Evolutionary conservation across 2,113 vertebrate genomes (phyloP).

Genomic region (Nansenia antarctica): DNA sequence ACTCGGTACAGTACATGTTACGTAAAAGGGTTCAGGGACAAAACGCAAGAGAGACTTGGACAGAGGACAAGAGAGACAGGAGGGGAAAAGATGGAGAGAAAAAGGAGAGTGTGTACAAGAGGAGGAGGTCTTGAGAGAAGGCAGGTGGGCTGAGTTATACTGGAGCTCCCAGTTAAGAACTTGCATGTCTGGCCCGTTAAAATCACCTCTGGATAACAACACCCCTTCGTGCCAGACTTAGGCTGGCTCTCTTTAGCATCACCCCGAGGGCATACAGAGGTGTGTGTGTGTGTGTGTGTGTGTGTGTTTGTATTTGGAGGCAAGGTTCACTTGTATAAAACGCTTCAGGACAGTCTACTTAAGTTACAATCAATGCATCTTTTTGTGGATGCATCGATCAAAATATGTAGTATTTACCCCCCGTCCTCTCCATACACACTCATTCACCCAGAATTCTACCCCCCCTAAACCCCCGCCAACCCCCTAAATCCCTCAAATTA

Average conservation of each 20-base stretch:
- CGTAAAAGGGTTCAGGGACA: conserved; percentile 35
- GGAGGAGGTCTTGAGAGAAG: conserved; percentile 29
- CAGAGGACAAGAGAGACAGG: conserved; percentile 35
- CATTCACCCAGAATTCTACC: no score
- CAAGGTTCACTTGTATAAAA: no score
- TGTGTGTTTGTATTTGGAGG: no score
- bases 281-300: background rate
- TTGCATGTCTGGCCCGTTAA: conserved; percentile 30
- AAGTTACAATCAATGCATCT: no score
- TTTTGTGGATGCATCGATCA: no score
- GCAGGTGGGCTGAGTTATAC: conserved; percentile 32
- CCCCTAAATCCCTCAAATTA: no score
- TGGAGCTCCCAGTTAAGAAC: background rate
- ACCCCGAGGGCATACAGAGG: background rate
- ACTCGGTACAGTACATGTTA: background rate
- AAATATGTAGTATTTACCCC: no score
- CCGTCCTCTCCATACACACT: no score
- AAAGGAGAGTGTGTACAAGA: conserved; percentile 35
- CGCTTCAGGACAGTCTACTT: no score
- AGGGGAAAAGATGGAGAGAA: background rate
- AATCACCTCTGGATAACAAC: conserved; percentile 19
- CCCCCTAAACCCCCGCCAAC: no score
- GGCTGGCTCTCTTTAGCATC: conserved; percentile 12
- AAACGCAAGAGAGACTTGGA: conserved; percentile 38
- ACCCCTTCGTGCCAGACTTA: conserved; percentile 23